Base-by-base conservation (phyloP, 2,113 vertebrate genomes). In the Mormyrus lacerda region DNA sequence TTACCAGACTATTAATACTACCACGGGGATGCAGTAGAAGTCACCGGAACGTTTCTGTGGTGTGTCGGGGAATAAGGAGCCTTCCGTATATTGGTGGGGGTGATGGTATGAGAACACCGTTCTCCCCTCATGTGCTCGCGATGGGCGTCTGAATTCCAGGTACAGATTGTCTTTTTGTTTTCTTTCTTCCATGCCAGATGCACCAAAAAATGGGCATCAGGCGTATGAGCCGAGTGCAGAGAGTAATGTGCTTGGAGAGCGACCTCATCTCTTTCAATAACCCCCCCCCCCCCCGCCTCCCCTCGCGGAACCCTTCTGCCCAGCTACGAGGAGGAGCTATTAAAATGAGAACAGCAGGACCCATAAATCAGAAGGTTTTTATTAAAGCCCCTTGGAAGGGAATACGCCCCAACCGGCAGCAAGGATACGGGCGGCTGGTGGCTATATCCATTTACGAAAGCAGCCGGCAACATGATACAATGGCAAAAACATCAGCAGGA, bases 331-430 rank as follows among this genome's bases (percentile, higher is more conserved):
- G 89, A 65, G 87, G 76, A 35, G 86, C 89, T 1, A 50, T 87
- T 90, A 91, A 76, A 90, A 58, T 6, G 31, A 50, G 84, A 55
- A 47, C 90, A 88, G 69, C 87, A 21, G 27, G 73, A 39, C 31
- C 45, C 85, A 90, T 92, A 93, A 93, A 93, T 93, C 90, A 92
- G 85, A 53, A n/a, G 2, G 27, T 69, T 86, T 76, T 92, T 92
- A 92, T 93, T 90, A 92, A 91, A 92, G 90, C 89, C 58, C 48
- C 17, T n/a, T 87, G 88, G 53, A 88, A 85, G 83, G 90, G 83
- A 17, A 21, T 31, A 89, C 69, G 89, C 15, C 19, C 73, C 24
- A 35, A 51, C 21, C 58, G 21, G 19, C 73, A 24, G 45, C 53
- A 39, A 76, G 69, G 69, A 76, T 39, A 84, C 82, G 19, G 44